phyloP scores from a whole-genome alignment of 2,888 invertebrate genomes.

The Troides helena region DNA sequence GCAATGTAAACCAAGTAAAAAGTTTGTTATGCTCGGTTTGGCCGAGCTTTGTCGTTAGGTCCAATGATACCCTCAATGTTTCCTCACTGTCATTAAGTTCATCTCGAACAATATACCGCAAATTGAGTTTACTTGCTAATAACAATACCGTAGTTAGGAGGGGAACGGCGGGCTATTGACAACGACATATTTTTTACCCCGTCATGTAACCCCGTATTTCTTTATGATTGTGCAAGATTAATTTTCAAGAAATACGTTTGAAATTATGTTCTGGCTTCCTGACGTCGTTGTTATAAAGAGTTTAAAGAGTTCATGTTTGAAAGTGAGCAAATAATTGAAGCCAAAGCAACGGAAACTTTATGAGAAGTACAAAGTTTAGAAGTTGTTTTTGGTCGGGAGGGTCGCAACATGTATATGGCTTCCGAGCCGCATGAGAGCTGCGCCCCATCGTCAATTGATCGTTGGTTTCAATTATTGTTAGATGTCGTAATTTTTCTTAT shows the following conservation, averaged over 20 bases:
- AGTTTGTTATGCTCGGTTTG: conserved; percentile 38
- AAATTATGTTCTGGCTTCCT: background rate
- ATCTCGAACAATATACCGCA: conserved; percentile 78
- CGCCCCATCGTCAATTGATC: conserved; percentile 51
- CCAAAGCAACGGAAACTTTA: conserved; percentile 42
- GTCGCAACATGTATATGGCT: conserved; percentile 44
- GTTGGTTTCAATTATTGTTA: conserved; percentile 79
- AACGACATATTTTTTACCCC: conserved; percentile 63
- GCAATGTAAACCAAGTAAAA: background rate
- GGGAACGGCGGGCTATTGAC: conserved; percentile 64
- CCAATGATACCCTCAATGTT: conserved; percentile 66
- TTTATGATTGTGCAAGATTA: conserved; percentile 73
- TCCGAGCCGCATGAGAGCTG: conserved; percentile 47
- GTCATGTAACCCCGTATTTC: conserved; percentile 57
- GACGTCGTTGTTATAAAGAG: background rate
- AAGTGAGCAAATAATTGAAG: conserved; percentile 40
- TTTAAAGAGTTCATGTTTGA: conserved; percentile 37
- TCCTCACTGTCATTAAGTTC: conserved; percentile 76
- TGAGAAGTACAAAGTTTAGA: conserved; percentile 35
- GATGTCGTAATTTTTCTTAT: conserved; percentile 75
- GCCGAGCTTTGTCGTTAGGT: conserved; percentile 60
- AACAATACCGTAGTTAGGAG: conserved; percentile 71
- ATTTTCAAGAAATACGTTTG: conserved; percentile 48
- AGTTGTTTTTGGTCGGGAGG: conserved; percentile 25
- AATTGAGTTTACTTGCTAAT: conserved; percentile 80